These are phyloP conservation scores for Lepidurus packardi DNA, from an alignment of 1,140 invertebrate genomes.

Conservation along the genomic window DNA sequence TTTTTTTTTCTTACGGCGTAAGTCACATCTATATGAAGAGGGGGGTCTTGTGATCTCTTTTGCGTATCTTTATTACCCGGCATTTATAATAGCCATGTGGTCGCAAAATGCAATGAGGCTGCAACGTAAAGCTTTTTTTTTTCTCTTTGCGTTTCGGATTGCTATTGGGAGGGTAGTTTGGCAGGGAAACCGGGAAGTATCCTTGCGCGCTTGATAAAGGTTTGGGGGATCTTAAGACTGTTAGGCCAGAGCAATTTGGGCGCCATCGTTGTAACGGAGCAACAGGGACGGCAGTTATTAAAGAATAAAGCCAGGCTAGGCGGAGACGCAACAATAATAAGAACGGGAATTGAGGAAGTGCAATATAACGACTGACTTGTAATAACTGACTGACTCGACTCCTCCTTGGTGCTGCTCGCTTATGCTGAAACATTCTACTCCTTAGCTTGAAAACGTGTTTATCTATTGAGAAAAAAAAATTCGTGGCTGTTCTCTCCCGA, in stretches of 20 bases:
- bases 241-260: neutral
- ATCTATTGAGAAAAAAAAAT: neutral
- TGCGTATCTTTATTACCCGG: too few relatives aligned
- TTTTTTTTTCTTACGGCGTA: too few relatives aligned
- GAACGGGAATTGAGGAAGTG: constrained; percentile 16
- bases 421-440: neutral
- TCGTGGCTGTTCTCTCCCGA: neutral
- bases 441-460: neutral
- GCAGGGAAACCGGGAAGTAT: neutral
- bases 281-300: constrained; percentile 13
- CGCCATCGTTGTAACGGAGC: neutral
- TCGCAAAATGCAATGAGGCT: neutral
- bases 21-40: too few relatives aligned
- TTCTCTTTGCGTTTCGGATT: neutral
- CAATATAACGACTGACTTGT: constrained; percentile 13
- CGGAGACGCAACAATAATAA: constrained; percentile 19
- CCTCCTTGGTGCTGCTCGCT: neutral
- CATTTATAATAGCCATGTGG: neutral
- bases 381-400: constrained; percentile 14
- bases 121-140: neutral
- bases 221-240: neutral
- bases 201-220: neutral
- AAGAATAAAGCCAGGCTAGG: constrained; percentile 13
- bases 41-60: too few relatives aligned
- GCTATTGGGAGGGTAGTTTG: neutral